These are phyloP conservation scores for Dromococcyx pavoninus DNA, from an alignment of 2,797 vertebrate species.

Conservation along the genomic window DNA sequence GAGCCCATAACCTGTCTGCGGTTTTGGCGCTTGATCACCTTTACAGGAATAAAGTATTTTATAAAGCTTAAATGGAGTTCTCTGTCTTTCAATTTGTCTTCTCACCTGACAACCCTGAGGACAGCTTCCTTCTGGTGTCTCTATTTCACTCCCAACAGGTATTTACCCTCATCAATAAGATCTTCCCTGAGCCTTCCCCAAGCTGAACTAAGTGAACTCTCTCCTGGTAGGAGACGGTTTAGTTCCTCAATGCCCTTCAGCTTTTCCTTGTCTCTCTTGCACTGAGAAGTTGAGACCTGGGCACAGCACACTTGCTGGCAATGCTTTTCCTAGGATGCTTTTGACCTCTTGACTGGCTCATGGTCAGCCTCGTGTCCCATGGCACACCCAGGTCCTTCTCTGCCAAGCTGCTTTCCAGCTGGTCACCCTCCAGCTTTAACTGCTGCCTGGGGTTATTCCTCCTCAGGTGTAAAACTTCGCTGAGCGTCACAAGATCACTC, in stretches of 20 bases:
- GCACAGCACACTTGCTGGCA: too few species aligned
- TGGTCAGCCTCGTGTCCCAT: too few species aligned
- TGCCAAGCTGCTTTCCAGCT: background rate
- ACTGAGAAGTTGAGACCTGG: too few species aligned
- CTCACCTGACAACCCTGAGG: background rate
- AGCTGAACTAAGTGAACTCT: background rate
- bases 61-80: background rate
- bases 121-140: background rate
- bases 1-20: background rate
- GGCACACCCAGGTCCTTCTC: too few species aligned
- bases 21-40: background rate
- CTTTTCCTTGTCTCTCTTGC: too few species aligned
- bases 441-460: background rate
- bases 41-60: background rate
- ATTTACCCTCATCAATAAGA: too few species aligned
- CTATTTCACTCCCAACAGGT: background rate
- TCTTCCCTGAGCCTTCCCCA: too few species aligned
- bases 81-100: background rate
- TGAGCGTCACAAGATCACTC: background rate
- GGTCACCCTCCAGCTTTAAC: background rate
- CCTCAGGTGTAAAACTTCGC: background rate
- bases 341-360: too few species aligned
- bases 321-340: too few species aligned
- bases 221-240: background rate
- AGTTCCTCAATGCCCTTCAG: background rate